Evolutionary conservation across 2,888 invertebrate species (phyloP), one percentile per base, ranked within the genome.

Genomic region (Bombylius major): DNA sequence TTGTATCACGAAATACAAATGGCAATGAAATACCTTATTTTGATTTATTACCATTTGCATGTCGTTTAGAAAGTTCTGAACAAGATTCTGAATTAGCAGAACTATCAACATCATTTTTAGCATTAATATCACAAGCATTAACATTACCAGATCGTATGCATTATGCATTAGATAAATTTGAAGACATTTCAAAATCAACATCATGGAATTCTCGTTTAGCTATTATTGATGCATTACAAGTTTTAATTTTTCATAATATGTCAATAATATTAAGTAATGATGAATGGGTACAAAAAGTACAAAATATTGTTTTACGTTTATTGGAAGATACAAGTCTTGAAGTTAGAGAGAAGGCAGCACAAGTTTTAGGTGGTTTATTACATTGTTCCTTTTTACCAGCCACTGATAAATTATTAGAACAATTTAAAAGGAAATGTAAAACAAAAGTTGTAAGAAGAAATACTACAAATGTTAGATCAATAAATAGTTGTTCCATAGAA

Each of bases 341-440:
- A 77, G 94, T 95, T 12, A 78, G 94, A 55, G 84, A 88, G 68
- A 82, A 84, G 62, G 90, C 94, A 4, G 84, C 87, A 0, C 83
- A 86, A 65, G 84, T 92, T 12, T 44, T 96, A 12, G 86, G 90
- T 53, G 93, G 93, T 5, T 76, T 95, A 57, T 78, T 95, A 67
- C 94, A 93, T 71, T 92, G 91, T 69, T 82, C 62, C 45, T 63
- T 66, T 50, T 56, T 62, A 55, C 59, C 62, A 34, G 53, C 55
- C 48, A 60, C 60, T 7, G 59, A 63, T 51, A 59, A 59, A 50
- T 34, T 65, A 48, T 51, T 62, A 33, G 60, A 62, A 56, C 53
- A 56, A 31, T 64, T 66, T 33, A 62, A 58, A 63, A 62, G 59
- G 62, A 67, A 61, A 62, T 63, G 57, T 48, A 56, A 52, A 44